Evolutionary conservation across 2,797 vertebrate species (phyloP).

Genomic region (Cirrhinus mrigala): DNA sequence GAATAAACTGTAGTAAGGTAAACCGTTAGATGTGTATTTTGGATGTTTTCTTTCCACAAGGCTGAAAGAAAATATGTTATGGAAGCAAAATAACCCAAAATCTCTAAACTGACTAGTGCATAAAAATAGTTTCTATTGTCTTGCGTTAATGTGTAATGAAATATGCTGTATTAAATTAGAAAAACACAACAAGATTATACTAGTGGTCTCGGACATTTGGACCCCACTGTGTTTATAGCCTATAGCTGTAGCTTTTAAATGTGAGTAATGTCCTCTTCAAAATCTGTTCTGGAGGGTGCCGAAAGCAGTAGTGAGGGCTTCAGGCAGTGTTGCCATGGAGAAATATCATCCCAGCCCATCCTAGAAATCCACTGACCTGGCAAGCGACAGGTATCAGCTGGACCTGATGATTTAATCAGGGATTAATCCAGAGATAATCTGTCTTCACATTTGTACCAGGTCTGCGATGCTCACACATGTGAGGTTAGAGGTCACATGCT

Average conservation of each 20-base stretch:
- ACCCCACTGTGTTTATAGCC: neutral
- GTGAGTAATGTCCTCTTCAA: constrained; percentile 18
- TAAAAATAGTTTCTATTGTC: neutral
- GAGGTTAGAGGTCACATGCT: constrained; percentile 17
- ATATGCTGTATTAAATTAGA: neutral
- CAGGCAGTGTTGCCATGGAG: constrained; percentile 15
- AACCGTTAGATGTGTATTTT: neutral
- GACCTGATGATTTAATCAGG: constrained; percentile 46
- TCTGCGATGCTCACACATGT: constrained; percentile 23
- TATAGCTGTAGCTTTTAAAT: neutral
- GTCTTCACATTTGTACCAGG: constrained; percentile 44
- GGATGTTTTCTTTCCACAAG: neutral
- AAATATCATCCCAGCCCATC: constrained; percentile 27
- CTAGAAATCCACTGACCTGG: constrained; percentile 53
- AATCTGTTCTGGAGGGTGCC: constrained; percentile 10
- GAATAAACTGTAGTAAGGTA: too few relatives aligned
- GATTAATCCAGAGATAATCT: constrained; percentile 52
- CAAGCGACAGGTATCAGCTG: constrained; percentile 48
- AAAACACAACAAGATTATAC: neutral
- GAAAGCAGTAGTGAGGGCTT: constrained; percentile 19
- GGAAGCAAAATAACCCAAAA: neutral
- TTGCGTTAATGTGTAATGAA: neutral
- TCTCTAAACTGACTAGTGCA: neutral
- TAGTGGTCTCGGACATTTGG: neutral
- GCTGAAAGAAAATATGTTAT: neutral